Evolutionary conservation across 1,140 invertebrate species (phyloP).

Genomic region (Penaeus vannamei): DNA sequence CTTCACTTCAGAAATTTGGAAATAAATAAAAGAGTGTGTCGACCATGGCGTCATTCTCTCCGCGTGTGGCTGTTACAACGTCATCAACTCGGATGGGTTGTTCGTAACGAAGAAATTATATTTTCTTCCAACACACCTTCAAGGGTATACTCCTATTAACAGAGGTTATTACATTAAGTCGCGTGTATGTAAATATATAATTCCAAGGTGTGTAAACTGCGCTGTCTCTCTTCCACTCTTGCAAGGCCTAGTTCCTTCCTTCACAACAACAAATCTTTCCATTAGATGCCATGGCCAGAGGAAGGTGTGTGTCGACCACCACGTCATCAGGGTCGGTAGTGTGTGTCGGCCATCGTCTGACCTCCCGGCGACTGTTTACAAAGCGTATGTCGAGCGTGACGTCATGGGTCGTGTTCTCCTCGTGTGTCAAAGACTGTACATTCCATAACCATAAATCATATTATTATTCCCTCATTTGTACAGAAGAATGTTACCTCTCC

Average conservation of each 20-base stretch:
- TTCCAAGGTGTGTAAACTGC: no score
- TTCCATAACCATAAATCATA: conserved; percentile 42
- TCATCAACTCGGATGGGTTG: no score
- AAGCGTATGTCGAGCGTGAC: background rate
- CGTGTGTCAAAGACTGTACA: conserved; percentile 24
- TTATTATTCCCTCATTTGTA: conserved; percentile 29
- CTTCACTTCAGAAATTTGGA: no score
- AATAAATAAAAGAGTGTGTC: no score
- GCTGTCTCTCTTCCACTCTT: background rate
- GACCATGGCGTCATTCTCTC: no score
- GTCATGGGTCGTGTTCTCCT: background rate
- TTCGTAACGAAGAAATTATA: no score
- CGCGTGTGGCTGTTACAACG: no score
- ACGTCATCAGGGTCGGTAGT: background rate
- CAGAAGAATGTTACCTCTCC: conserved; percentile 27
- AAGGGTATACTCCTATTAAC: no score
- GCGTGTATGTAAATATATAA: no score
- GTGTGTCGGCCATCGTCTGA: background rate
- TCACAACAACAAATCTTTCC: background rate
- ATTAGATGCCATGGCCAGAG: background rate
- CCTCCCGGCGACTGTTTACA: background rate
- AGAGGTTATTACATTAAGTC: no score
- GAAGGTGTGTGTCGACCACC: no score
- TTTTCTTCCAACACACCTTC: no score
- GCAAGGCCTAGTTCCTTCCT: background rate